Conservation (phyloP, 2,113 vertebrate species). For the Sceloporus tristichus region DNA sequence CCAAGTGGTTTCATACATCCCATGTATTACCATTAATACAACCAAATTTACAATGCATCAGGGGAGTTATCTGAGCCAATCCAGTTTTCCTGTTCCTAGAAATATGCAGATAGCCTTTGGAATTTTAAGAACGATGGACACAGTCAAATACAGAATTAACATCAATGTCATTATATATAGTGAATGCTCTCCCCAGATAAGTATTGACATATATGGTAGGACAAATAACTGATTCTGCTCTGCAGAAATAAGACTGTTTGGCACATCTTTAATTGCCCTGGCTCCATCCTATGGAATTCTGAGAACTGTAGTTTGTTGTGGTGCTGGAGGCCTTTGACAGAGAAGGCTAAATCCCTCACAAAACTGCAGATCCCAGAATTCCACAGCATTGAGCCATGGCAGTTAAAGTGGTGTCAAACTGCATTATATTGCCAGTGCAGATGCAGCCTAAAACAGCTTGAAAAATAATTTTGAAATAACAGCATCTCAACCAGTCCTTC, state of each 20-base stretch:
- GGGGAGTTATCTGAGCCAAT: neutral
- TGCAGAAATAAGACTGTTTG: too few relatives aligned
- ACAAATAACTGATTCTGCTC: neutral
- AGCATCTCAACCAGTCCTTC: neutral
- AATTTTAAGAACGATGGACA: neutral
- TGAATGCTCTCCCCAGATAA: neutral
- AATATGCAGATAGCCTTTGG: neutral
- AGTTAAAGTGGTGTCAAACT: too few relatives aligned
- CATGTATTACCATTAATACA: slow-evolving; percentile 1
- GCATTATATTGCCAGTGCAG: too few relatives aligned
- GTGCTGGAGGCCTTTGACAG: too few relatives aligned
- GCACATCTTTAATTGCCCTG: too few relatives aligned
- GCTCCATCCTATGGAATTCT: too few relatives aligned
- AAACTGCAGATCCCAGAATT: too few relatives aligned
- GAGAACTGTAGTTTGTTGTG: too few relatives aligned
- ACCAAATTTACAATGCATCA: neutral
- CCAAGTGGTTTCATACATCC: neutral
- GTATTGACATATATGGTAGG: neutral
- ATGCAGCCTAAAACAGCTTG: neutral
- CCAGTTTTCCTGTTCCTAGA: too few relatives aligned
- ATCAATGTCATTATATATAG: neutral
- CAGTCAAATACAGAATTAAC: neutral
- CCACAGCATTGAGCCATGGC: too few relatives aligned
- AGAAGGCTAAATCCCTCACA: too few relatives aligned
- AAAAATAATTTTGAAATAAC: neutral